Evolutionary conservation across 1,140 invertebrate species (phyloP).

Genomic region (Pomacea maculata): DNA sequence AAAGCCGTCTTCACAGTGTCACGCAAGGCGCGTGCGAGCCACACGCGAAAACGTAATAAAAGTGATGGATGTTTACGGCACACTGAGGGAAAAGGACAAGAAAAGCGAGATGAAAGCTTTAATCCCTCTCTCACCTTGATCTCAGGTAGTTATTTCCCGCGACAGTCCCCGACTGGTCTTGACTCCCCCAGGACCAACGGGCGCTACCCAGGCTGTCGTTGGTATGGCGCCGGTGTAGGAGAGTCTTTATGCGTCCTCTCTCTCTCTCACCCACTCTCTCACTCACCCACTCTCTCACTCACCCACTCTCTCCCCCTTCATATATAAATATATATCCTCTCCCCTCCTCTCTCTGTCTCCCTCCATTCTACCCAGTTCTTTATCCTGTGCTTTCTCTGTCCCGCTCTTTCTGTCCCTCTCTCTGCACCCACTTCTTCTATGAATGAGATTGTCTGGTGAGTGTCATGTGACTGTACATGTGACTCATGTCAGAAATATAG

Average conservation of each 20-base stretch:
- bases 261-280: background rate
- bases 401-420: background rate
- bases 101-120: background rate
- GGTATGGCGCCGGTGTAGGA: background rate
- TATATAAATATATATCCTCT: too few relatives aligned
- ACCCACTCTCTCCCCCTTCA: too few relatives aligned
- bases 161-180: background rate
- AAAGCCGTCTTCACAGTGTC: too few relatives aligned
- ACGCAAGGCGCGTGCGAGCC: too few relatives aligned
- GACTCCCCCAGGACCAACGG: background rate
- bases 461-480: too few relatives aligned
- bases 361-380: background rate
- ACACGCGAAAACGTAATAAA: slow-evolving; percentile 3
- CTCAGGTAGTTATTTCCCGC: background rate
- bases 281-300: background rate
- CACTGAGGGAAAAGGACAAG: background rate
- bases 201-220: background rate
- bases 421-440: background rate
- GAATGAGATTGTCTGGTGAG: background rate
- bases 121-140: slow-evolving; percentile 2
- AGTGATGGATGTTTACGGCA: background rate
- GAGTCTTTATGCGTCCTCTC: background rate
- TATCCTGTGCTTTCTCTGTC: background rate
- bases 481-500: too few relatives aligned
- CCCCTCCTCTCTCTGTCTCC: too few relatives aligned